Evolutionary conservation across 1,140 invertebrate genomes (phyloP).

Genomic region (Eumeta japonica): DNA sequence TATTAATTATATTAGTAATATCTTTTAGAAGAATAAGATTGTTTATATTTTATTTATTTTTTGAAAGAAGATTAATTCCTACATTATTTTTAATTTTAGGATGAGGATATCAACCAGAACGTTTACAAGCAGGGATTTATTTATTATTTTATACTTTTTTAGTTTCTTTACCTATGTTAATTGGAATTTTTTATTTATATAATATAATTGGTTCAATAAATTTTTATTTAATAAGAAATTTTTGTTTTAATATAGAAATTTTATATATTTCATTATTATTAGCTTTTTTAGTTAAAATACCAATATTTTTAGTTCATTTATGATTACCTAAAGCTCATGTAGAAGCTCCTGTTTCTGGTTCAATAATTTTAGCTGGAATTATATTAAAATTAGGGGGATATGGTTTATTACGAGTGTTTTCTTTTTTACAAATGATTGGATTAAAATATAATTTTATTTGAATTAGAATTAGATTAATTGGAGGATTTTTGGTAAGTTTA

Average conservation of each 20-base stretch:
- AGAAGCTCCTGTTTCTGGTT: slow-evolving; percentile 66
- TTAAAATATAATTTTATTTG: slow-evolving; percentile 50
- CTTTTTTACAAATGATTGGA: slow-evolving; percentile 39
- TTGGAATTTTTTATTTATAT: slow-evolving; percentile 56
- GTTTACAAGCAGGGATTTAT: slow-evolving; percentile 60
- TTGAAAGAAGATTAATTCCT: slow-evolving; percentile 61
- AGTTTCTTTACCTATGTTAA: slow-evolving; percentile 62
- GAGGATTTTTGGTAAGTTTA: slow-evolving; percentile 58
- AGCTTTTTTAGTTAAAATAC: slow-evolving; percentile 69
- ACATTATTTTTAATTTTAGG: slow-evolving; percentile 62
- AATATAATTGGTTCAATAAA: slow-evolving; percentile 37
- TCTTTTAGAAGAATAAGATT: slow-evolving; percentile 54
- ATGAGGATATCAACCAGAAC: slow-evolving; percentile 61
- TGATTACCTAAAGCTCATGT: slow-evolving; percentile 74
- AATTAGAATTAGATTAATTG: slow-evolving; percentile 58
- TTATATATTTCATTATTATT: slow-evolving; percentile 58
- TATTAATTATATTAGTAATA: slow-evolving; percentile 51
- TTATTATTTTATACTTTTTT: slow-evolving; percentile 65
- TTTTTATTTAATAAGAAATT: slow-evolving; percentile 53
- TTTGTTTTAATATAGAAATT: slow-evolving; percentile 44
- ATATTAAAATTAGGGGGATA: slow-evolving; percentile 69
- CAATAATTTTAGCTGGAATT: slow-evolving; percentile 70
- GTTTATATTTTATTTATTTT: slow-evolving; percentile 64
- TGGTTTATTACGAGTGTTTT: slow-evolving; percentile 60
- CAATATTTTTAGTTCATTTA: slow-evolving; percentile 68